Conservation (phyloP, 2,888 invertebrate genomes). For the Tribolium freemani region DNA sequence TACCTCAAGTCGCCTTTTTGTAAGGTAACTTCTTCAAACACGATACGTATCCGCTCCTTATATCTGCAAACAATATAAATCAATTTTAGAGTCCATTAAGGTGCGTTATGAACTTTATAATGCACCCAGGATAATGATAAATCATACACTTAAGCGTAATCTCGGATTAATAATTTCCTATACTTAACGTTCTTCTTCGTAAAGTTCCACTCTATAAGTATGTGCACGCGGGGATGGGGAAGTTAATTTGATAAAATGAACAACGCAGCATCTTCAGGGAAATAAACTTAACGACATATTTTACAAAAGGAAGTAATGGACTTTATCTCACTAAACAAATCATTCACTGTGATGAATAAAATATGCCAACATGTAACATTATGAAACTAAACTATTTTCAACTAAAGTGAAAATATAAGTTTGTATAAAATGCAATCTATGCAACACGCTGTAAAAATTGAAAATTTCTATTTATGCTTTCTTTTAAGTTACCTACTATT, state of each 20-base stretch:
- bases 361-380: too few relatives aligned
- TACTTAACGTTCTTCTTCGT: constrained; percentile 20
- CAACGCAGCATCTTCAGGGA: constrained; percentile 15
- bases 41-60: constrained; percentile 83
- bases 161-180: constrained; percentile 52
- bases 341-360: too few relatives aligned
- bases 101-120: constrained; percentile 47
- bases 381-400: too few relatives aligned
- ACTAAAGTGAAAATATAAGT: neutral
- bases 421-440: neutral
- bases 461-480: neutral
- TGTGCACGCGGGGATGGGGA: neutral
- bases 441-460: neutral
- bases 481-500: neutral
- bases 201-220: neutral
- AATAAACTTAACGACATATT: constrained; percentile 17
- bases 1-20: constrained; percentile 86
- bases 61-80: constrained; percentile 72
- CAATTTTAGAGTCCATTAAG: constrained; percentile 55
- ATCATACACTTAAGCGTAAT: constrained; percentile 54
- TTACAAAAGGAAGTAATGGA: neutral
- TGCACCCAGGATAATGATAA: constrained; percentile 53
- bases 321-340: neutral
- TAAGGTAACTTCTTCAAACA: constrained; percentile 85
- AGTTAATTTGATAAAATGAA: constrained; percentile 27